Conservation (phyloP, 2,113 vertebrate species). For the Phoenicopterus ruber region DNA sequence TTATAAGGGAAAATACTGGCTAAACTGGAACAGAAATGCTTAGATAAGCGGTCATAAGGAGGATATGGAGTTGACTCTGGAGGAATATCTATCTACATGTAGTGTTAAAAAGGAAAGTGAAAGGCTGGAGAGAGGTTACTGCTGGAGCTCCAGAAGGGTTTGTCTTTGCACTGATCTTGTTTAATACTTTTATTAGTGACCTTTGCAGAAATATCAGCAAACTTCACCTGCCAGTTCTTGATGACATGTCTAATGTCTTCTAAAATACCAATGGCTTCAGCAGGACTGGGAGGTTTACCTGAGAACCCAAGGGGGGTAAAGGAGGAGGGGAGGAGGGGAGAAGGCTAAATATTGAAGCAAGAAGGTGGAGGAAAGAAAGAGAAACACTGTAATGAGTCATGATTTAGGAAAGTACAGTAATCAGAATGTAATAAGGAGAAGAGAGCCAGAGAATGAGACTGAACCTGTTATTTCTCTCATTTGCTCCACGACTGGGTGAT, state of each 20-base stretch:
- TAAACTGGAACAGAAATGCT: background rate
- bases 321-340: background rate
- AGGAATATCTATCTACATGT: background rate
- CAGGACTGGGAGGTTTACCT: background rate
- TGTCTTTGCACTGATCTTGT: background rate
- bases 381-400: background rate
- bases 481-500: background rate
- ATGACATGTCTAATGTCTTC: background rate
- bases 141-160: background rate
- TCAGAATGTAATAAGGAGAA: background rate
- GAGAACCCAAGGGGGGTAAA: background rate
- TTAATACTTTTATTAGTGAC: conserved; percentile 10
- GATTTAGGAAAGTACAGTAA: background rate
- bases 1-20: background rate
- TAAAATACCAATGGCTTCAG: background rate
- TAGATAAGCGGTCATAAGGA: background rate
- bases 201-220: conserved; percentile 24
- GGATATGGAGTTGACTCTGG: background rate
- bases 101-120: background rate
- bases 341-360: background rate
- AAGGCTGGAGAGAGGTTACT: background rate
- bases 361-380: background rate
- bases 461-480: background rate
- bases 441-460: background rate
- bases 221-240: background rate